phyloP scores from a whole-genome alignment of 2,797 vertebrate genomes.

The Crax fasciolata region DNA sequence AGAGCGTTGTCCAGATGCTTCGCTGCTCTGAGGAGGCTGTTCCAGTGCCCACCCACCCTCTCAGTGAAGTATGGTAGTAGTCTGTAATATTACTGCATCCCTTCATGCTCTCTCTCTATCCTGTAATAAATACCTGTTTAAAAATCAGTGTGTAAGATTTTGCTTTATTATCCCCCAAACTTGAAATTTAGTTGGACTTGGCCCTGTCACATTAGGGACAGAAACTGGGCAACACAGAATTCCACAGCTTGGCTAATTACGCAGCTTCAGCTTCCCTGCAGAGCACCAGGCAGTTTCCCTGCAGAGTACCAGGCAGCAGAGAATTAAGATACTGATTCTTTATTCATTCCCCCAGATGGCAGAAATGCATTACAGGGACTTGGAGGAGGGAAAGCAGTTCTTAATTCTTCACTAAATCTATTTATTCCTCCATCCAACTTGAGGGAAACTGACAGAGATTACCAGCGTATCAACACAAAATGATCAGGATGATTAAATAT shows the following conservation, averaged over 20 bases:
- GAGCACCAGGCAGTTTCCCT: not conserved
- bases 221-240: not conserved
- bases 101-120: not conserved
- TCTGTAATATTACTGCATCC: not conserved
- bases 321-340: not conserved
- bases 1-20: too few relatives aligned
- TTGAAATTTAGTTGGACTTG: not conserved
- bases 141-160: not conserved
- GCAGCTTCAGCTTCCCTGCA: not conserved
- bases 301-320: not conserved
- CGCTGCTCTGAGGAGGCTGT: too few relatives aligned
- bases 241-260: not conserved
- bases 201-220: not conserved
- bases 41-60: not conserved
- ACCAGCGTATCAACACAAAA: not conserved
- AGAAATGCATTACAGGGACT: not conserved
- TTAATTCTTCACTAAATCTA: not conserved
- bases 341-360: not conserved
- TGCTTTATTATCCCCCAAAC: not conserved
- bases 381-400: not conserved
- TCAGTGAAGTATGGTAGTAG: not conserved
- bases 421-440: not conserved
- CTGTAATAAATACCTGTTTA: not conserved
- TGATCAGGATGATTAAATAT: not conserved
- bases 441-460: constrained; percentile 6